Percentiles rank a stretch among this genome's conserved stretches.
Evolutionary conservation across 2,888 invertebrate species (phyloP).

Genomic region (Dinocampus coccinellae): DNA sequence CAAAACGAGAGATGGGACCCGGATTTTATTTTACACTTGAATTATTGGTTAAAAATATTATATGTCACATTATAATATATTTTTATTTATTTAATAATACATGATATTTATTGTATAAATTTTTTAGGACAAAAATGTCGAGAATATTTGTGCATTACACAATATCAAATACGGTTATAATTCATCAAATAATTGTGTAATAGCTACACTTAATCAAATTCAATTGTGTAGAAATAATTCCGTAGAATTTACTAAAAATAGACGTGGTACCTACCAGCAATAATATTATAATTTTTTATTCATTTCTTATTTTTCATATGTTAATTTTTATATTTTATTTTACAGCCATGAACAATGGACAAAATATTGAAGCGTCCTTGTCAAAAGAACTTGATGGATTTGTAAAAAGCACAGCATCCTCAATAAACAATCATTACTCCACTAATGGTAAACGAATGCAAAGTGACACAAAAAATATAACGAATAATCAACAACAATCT

Average conservation of each 20-base stretch:
- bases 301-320: neutral
- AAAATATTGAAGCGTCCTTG: conserved; percentile 35
- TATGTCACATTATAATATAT: neutral
- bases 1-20: conserved; percentile 71
- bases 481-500: conserved; percentile 35
- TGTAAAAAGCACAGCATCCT: conserved; percentile 30
- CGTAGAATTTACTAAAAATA: neutral
- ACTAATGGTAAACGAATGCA: conserved; percentile 40
- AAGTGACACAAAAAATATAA: conserved; percentile 22
- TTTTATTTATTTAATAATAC: neutral
- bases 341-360: conserved; percentile 35
- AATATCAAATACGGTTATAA: conserved; percentile 49
- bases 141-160: conserved; percentile 45
- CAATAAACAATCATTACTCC: conserved; percentile 24
- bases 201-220: conserved; percentile 55
- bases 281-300: neutral
- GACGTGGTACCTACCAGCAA: neutral
- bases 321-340: conserved; percentile 10
- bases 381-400: conserved; percentile 38
- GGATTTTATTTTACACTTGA: conserved; percentile 74
- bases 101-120: conserved; percentile 12
- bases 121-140: conserved; percentile 48
- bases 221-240: conserved; percentile 40
- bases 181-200: conserved; percentile 48
- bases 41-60: conserved; percentile 62